Percentiles rank a stretch among this genome's conserved stretches.
These are phyloP conservation scores for Panopea generosa DNA, from an alignment of 2,888 invertebrate species.

Conservation along the genomic window DNA sequence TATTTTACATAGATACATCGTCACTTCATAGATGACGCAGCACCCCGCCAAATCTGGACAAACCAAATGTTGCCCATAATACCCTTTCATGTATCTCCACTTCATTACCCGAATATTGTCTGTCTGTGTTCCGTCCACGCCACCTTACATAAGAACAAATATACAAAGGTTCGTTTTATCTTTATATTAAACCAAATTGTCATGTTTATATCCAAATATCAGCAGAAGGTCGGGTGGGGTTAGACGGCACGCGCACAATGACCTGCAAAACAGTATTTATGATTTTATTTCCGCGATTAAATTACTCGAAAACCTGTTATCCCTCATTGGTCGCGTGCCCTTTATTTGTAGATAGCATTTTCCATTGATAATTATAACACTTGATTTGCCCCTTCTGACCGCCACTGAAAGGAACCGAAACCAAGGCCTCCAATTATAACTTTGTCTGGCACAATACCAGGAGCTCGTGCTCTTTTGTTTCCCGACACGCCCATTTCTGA, in stretches of 20 bases:
- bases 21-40: no score
- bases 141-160: no score
- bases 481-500: slow-evolving; percentile 22
- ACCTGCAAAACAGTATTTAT: slow-evolving; percentile 8
- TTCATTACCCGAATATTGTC: no score
- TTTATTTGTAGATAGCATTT: slow-evolving; percentile 57
- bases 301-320: slow-evolving; percentile 53
- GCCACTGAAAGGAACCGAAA: slow-evolving; percentile 30
- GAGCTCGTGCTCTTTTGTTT: not conserved
- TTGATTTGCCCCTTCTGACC: slow-evolving; percentile 51
- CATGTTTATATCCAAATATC: slow-evolving; percentile 48
- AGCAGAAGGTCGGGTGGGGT: slow-evolving; percentile 35
- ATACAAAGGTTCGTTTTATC: no score
- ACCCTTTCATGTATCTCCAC: no score
- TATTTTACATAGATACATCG: no score
- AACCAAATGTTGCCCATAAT: no score
- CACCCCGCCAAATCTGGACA: no score
- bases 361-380: slow-evolving; percentile 60
- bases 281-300: slow-evolving; percentile 21
- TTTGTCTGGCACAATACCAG: slow-evolving; percentile 2
- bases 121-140: no score
- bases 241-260: slow-evolving; percentile 22
- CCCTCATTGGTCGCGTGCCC: slow-evolving; percentile 60
- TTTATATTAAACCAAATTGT: slow-evolving; percentile 50
- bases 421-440: slow-evolving; percentile 6